Base-by-base conservation (phyloP, 1,140 invertebrate species). In the Procambarus virginalis region DNA sequence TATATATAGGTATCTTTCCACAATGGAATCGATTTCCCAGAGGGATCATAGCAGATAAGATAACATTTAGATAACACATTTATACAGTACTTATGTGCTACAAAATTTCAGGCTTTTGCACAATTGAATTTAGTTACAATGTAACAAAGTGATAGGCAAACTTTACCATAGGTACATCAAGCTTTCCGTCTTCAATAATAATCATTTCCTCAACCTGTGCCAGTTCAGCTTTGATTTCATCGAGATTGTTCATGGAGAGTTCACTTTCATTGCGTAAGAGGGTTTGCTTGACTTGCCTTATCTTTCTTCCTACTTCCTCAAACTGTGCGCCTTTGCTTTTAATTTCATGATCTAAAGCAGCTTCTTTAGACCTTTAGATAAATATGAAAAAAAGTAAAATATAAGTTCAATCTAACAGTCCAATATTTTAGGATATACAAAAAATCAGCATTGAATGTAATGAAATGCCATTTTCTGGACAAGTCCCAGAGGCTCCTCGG, bases 321-420 rank as follows among this genome's bases (percentile, higher is more conserved):
- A 77, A 34, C 80, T 84, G 68, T 2, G 20, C 78, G n/a, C 81
- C 81, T 48, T 84, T 76, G 75, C 34, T 89, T 73, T 78, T 83
- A 20, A 89, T 84, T 8, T 89, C 82, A 60, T 89, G 82, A 4
- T 89, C 80, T 34, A 89, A 51, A 34, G 87, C 87, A 77, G 80
- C 87, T 77, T 89, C 87, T 73, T 34, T 5, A 34, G 80, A 64
- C 55, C 87, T 89, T 20, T 45, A 84, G 12, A 20, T 6, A 10
- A 12, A 20, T 2, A 73, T 48, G 12, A 20, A 60, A 10, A 12
- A 77, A 60, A 20, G 10, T 17, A 64, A 64, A 55, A 55, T 55
- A 12, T 5, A 8, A 55, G 34, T 34, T 34, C 34, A 34, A 34
- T 34, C 34, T 34, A 34, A 34, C 34, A 34, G 34, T 34, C 34